Base-by-base conservation (phyloP, 64 coral and sea anemone genomes). In the Pachyseris speciosa region DNA sequence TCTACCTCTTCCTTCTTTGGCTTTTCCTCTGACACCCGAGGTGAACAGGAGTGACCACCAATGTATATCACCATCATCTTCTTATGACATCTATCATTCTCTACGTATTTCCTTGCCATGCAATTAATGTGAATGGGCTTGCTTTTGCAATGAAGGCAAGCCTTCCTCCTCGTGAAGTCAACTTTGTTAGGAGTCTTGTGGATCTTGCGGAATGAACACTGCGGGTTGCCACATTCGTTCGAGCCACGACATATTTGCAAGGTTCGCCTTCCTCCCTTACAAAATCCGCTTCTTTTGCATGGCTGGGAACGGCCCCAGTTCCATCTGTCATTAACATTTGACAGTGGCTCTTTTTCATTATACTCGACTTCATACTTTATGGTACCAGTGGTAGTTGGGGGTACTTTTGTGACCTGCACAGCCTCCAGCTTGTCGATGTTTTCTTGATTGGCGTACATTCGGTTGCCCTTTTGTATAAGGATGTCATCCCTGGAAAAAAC, bases 81-180 rank as follows among this genome's bases (percentile, higher is more conserved):
- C 31, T 61, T 83, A 41, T 88, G 86, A 9, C 86, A 88, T 0
- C 86, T 1, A 10, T 88, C 70, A 20, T 76, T 88, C 13, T 76
- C 53, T 0, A 88, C 67, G 29, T 64, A 88, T 59, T 75, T 88
- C 5, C 86, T 39, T 37, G 69, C 70, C 0, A 69, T 9, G 22
- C 85, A 87, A 9, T 47, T 20, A 1, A 74, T 69, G 0, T 26
- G 0, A 12, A 39, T 4, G 1, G 68, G 20, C 6, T 9, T 0
- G 15, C 13, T 0, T 16, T 88, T 75, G 33, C 86, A 88, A 41
- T 88, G 86, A 0, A 30, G 0, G 37, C 69, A 76, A 0, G 13
- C 29, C 2, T 76, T 88, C 22, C 1, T 25, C 7, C 20, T 26
- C 8, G 15, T 75, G 25, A 88, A 88, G 19, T 89, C 86, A 30